Conservation (phyloP, 2,797 vertebrate genomes). For the Phoeniculus purpureus region DNA sequence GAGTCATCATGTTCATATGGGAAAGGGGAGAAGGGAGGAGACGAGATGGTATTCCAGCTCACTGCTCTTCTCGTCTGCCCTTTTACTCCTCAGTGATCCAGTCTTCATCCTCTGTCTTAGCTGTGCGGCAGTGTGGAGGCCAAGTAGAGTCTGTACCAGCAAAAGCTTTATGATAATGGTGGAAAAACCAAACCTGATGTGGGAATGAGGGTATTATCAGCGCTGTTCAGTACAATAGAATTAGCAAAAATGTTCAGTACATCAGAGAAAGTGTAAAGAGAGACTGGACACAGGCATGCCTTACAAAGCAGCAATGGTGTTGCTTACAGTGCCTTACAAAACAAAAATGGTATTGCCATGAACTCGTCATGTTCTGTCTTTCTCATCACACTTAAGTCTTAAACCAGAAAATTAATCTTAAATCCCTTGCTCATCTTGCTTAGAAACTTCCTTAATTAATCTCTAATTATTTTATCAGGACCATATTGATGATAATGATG, state of each 20-base stretch:
- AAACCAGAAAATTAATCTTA: background rate
- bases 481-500: background rate
- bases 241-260: background rate
- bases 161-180: background rate
- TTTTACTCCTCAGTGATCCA: background rate
- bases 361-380: background rate
- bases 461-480: background rate
- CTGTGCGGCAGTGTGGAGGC: background rate
- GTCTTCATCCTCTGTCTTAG: background rate
- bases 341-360: background rate
- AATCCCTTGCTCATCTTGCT: background rate
- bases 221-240: background rate
- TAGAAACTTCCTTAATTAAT: background rate
- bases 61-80: background rate
- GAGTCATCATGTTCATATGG: conserved; percentile 42
- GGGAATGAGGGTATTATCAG: background rate
- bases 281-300: accelerated
- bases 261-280: background rate
- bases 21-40: background rate
- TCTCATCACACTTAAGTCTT: background rate
- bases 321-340: accelerated
- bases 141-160: background rate
- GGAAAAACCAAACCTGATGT: accelerated
- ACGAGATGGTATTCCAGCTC: background rate
- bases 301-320: background rate